These are phyloP conservation scores for Drosophila incognita DNA, from an alignment of 2,888 invertebrate species.

Conservation along the genomic window DNA sequence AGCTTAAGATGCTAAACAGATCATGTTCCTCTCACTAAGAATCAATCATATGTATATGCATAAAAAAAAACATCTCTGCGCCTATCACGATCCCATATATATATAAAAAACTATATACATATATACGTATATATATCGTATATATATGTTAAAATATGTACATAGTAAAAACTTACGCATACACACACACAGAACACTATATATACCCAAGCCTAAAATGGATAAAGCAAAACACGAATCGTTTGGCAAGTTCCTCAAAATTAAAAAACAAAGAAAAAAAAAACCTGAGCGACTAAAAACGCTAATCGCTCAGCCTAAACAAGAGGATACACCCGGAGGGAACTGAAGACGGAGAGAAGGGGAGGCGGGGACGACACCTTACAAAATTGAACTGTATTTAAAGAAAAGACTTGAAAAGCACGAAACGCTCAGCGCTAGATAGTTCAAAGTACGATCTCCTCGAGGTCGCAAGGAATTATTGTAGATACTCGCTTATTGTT, in stretches of 20 bases:
- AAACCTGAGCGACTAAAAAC: background rate
- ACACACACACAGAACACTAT: conserved; percentile 6
- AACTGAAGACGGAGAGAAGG: background rate
- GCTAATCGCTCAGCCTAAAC: background rate
- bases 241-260: background rate
- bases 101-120: too few species aligned
- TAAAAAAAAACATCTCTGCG: too few species aligned
- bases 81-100: too few species aligned
- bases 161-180: background rate
- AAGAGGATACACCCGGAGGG: background rate
- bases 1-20: conserved; percentile 37
- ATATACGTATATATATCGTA: background rate
- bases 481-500: conserved; percentile 46
- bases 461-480: conserved; percentile 30
- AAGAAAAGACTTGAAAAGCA: conserved; percentile 58
- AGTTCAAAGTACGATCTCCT: conserved; percentile 43
- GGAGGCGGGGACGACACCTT: conserved; percentile 2
- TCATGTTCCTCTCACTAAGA: conserved; percentile 46
- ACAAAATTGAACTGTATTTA: conserved; percentile 40
- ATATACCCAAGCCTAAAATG: background rate
- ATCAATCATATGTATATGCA: background rate
- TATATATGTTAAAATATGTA: background rate
- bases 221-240: background rate
- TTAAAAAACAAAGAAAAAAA: too few species aligned
- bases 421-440: conserved; percentile 49